A percentile compares a stretch with the other conserved stretches of the same genome.
Evolutionary conservation across 2,888 invertebrate genomes (phyloP).

Genomic region (Eupithecia vulgata): DNA sequence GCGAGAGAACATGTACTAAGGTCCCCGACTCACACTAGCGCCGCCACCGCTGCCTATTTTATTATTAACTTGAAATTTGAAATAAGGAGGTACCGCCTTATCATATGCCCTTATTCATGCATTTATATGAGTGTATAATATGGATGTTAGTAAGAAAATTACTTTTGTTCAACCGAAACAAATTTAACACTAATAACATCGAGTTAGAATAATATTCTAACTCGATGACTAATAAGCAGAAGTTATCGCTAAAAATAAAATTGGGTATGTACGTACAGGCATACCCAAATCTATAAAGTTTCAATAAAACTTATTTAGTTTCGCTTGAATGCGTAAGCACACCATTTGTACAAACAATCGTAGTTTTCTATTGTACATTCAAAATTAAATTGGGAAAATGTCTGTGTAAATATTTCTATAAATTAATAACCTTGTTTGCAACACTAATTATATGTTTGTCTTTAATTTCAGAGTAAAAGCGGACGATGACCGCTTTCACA

Average conservation of each 20-base stretch:
- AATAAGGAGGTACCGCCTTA: too few relatives aligned
- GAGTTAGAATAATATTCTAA: too few relatives aligned
- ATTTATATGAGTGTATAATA: too few relatives aligned
- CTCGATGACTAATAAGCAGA: too few relatives aligned
- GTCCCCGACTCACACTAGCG: too few relatives aligned
- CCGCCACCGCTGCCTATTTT: too few relatives aligned
- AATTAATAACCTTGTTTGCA: not conserved
- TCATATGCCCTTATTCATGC: not conserved
- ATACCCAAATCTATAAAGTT: not conserved
- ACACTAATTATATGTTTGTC: not conserved
- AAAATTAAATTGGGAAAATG: not conserved
- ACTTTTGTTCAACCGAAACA: not conserved
- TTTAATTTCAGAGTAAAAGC: slow-evolving; percentile 72
- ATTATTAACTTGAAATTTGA: too few relatives aligned
- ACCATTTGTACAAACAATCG: slow-evolving; percentile 1
- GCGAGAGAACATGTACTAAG: too few relatives aligned
- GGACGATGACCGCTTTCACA: slow-evolving; percentile 82
- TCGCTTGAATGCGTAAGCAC: not conserved
- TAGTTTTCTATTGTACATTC: not conserved
- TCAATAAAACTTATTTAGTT: not conserved
- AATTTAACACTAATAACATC: not conserved
- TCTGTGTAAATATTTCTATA: not conserved
- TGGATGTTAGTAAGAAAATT: not conserved
- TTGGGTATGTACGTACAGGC: not conserved
- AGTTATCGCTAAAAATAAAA: not conserved